Evolutionary conservation across 2,888 invertebrate species (phyloP).

Genomic region (Caenorhabditis sulstoni): DNA sequence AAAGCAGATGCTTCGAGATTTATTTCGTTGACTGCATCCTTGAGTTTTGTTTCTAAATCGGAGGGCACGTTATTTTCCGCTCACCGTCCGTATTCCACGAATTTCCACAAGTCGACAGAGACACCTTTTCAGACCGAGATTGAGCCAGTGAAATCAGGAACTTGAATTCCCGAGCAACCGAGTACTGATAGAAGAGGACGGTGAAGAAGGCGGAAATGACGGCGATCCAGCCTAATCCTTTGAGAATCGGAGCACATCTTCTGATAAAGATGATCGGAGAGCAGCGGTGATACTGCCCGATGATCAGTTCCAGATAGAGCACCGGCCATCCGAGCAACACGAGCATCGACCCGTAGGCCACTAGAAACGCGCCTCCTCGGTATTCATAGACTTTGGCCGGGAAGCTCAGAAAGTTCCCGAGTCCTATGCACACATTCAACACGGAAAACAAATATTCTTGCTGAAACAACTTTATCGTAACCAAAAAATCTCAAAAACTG

Average conservation of each 20-base stretch:
- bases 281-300: conserved; percentile 27
- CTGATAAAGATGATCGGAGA: conserved; percentile 15
- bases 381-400: conserved; percentile 26
- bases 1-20: no score
- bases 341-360: conserved; percentile 13
- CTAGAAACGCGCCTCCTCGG: conserved; percentile 19
- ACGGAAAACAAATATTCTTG: conserved; percentile 24
- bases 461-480: conserved; percentile 2
- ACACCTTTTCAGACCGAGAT: conserved; percentile 5
- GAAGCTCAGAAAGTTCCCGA: conserved; percentile 19
- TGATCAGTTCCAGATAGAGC: conserved; percentile 22
- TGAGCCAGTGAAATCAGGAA: conserved; percentile 9
- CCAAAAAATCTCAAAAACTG: not conserved
- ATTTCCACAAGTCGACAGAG: conserved; percentile 19
- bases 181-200: conserved; percentile 17
- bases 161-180: conserved; percentile 23
- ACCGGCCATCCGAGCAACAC: conserved; percentile 14
- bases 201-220: conserved; percentile 8
- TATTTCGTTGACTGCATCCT: no score
- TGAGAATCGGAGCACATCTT: conserved; percentile 26
- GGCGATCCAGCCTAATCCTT: conserved; percentile 24
- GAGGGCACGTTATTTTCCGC: no score
- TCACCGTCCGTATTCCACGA: conserved; percentile 23
- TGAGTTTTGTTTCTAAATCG: no score
- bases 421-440: conserved; percentile 17